Evolutionary conservation across 2,797 vertebrate species (phyloP).

Genomic region (Eulemur rubriventer): DNA sequence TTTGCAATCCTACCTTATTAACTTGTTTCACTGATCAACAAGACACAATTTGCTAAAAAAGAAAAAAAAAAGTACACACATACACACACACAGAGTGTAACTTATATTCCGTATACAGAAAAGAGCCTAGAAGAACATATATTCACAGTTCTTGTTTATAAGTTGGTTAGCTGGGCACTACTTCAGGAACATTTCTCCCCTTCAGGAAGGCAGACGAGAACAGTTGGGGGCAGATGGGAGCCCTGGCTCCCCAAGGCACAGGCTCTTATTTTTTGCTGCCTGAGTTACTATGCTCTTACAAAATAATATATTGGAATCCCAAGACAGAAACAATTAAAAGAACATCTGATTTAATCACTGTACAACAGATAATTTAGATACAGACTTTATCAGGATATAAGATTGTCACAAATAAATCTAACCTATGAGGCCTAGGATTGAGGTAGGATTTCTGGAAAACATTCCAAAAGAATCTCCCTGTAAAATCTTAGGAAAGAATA

Average conservation of each 20-base stretch:
- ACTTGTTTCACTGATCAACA: not conserved
- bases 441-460: not conserved
- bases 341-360: not conserved
- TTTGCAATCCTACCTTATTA: not conserved
- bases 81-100: not conserved
- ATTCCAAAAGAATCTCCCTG: not conserved
- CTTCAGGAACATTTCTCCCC: not conserved
- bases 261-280: not conserved
- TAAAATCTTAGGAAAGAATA: not conserved
- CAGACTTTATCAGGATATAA: not conserved
- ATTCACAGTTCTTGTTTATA: not conserved
- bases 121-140: not conserved
- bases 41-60: not conserved
- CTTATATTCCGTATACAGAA: not conserved
- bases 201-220: not conserved
- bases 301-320: not conserved
- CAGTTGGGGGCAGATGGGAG: rapidly evolving
- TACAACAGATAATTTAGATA: not conserved
- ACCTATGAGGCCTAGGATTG: not conserved
- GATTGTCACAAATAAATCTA: not conserved
- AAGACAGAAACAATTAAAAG: not conserved
- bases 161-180: rapidly evolving
- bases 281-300: not conserved
- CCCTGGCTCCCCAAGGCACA: not conserved
- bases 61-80: not conserved